phyloP scores from a whole-genome alignment of 2,888 invertebrate species.

The Drosophila dives region DNA sequence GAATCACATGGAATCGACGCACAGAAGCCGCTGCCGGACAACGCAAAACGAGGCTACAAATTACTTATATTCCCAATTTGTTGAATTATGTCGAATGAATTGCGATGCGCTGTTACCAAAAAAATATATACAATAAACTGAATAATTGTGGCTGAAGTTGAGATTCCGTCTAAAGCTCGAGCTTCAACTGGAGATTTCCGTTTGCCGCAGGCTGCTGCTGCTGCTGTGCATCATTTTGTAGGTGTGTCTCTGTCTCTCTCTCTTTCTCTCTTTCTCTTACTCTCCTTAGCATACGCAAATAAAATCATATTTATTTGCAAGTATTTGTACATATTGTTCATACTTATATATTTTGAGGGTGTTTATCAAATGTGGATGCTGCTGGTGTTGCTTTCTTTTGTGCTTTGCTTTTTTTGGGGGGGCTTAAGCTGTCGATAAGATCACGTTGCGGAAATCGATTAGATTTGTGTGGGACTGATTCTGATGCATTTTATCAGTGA shows the following conservation, averaged over 20 bases:
- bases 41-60: slow-evolving; percentile 64
- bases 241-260: slow-evolving; percentile 48
- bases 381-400: slow-evolving; percentile 69
- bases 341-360: slow-evolving; percentile 40
- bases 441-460: slow-evolving; percentile 65
- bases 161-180: not conserved
- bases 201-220: slow-evolving; percentile 28
- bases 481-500: slow-evolving; percentile 29
- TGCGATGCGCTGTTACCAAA: slow-evolving; percentile 17
- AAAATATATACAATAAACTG: slow-evolving; percentile 32
- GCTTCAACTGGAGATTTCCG: slow-evolving; percentile 37
- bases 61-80: slow-evolving; percentile 58
- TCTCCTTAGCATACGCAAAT: slow-evolving; percentile 22
- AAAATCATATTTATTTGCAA: slow-evolving; percentile 8
- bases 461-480: slow-evolving; percentile 5
- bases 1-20: slow-evolving; percentile 69
- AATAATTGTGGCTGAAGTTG: slow-evolving; percentile 15
- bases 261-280: not conserved
- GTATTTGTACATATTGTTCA: slow-evolving; percentile 13
- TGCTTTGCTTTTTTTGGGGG: slow-evolving; percentile 13
- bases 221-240: slow-evolving; percentile 39
- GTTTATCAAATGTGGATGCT: slow-evolving; percentile 41
- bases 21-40: slow-evolving; percentile 55
- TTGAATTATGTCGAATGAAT: slow-evolving; percentile 76
- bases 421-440: slow-evolving; percentile 27